Evolutionary conservation across 2,797 vertebrate genomes (phyloP), one percentile per base, ranked within the genome.

Genomic region (Centropyge bicolor): DNA sequence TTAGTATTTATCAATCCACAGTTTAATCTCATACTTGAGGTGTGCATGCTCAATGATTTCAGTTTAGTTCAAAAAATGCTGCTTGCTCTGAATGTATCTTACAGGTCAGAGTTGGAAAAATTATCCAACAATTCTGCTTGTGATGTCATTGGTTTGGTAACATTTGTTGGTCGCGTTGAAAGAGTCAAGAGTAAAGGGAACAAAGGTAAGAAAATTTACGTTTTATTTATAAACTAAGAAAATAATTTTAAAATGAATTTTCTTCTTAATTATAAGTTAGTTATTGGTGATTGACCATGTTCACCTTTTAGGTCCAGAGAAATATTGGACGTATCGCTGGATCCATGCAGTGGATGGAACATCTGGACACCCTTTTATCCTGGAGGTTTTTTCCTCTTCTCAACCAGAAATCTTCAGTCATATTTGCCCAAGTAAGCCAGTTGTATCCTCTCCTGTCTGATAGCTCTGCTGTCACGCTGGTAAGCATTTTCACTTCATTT

Each of bases 321-420:
- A 97, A 80, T 98, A 96, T 93, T 98, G 96, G 97, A 94, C 95
- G 0, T 96, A 97, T 90, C 97, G 97, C 45, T 99, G 97, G 98
- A 95, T 96, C 59, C 97, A 98, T 38, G 94, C 95, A 13, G 84
- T 96, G 71, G 97, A 99, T 14, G 96, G 96, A 40, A 97, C 97
- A 10, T 96, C 96, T 17, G 85, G 96, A 1, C 88, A 91, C 0
- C 97, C 97, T 1, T 98, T 98, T 81, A 94, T 98, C 74, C 83
- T 99, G 89, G 96, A 99, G 93, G 89, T 99, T 66, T 99, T 97
- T 94, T 96, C 97, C 64, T 96, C 96, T 56, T 99, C 97, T 63
- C 97, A 98, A 82, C 96, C 97, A 20, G 96, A 98, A 76, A 93
- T 98, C 87, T 99, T 99, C 94, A 95, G 91, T 82, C 90, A 35